phyloP scores from a whole-genome alignment of 35 echinoderm and acorn worm species.

The Heliocidaris tuberculata region DNA sequence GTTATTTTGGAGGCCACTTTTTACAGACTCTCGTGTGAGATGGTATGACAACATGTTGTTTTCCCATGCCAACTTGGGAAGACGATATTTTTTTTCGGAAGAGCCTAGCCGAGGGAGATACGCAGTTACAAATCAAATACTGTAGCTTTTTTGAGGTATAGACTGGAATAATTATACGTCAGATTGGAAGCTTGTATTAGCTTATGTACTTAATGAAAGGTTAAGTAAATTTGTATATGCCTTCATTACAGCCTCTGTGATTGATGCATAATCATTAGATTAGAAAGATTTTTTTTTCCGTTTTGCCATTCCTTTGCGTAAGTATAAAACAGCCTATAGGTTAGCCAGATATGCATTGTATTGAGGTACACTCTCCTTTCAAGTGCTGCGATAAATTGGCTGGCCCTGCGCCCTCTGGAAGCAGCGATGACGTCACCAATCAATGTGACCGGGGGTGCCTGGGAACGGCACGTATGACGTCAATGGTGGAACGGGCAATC shows the following conservation, averaged over 20 bases:
- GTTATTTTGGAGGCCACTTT: neutral
- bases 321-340: neutral
- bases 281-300: neutral
- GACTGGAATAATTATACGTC: neutral
- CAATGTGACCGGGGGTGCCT: conserved; percentile 32
- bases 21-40: neutral
- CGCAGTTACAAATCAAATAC: neutral
- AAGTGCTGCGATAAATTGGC: neutral
- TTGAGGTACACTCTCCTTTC: neutral
- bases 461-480: conserved; percentile 23
- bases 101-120: neutral
- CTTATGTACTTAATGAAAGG: neutral
- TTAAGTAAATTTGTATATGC: neutral
- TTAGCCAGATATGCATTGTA: neutral
- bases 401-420: neutral
- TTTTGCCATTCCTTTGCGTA: neutral
- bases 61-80: neutral
- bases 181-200: neutral
- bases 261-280: neutral
- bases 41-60: neutral
- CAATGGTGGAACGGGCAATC: neutral
- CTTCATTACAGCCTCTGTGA: neutral
- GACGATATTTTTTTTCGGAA: neutral
- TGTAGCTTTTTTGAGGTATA: neutral
- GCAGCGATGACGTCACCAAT: conserved; percentile 27